These are phyloP conservation scores for Dynastes grantii DNA, from an alignment of 2,888 invertebrate genomes.

Conservation along the genomic window DNA sequence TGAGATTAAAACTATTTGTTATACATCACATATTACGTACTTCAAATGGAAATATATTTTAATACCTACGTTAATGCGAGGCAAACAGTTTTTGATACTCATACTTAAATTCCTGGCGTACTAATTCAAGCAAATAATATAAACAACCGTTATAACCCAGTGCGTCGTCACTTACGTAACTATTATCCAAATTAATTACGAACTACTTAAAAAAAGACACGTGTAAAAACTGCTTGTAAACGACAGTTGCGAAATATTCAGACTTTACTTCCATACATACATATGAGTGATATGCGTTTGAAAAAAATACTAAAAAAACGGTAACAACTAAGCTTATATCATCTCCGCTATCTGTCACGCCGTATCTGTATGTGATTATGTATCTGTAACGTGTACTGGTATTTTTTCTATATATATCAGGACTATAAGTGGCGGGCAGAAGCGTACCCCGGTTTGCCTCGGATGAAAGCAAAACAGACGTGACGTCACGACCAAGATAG, in stretches of 20 bases:
- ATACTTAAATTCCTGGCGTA: background rate
- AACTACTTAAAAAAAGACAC: constrained; percentile 40
- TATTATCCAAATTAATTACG: constrained; percentile 20
- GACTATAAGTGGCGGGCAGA: constrained; percentile 17
- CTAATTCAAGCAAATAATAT: constrained; percentile 32
- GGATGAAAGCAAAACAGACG: constrained; percentile 42
- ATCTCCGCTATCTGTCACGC: constrained; percentile 38
- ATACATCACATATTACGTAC: background rate
- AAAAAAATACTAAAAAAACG: constrained; percentile 35
- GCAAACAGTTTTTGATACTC: background rate
- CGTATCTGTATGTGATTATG: constrained; percentile 19
- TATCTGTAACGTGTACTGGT: constrained; percentile 42
- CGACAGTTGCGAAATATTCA: constrained; percentile 20
- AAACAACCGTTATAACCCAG: constrained; percentile 22
- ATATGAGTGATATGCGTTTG: constrained; percentile 4
- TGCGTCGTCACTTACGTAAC: constrained; percentile 31
- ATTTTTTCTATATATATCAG: constrained; percentile 34
- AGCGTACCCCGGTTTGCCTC: background rate
- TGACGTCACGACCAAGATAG: constrained; percentile 55
- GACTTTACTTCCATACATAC: background rate
- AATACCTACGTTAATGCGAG: background rate
- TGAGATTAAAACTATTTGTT: background rate
- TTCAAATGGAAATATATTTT: background rate
- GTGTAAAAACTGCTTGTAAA: constrained; percentile 28
- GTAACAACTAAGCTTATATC: constrained; percentile 27